phyloP scores from a whole-genome alignment of 37 sponge, comb jelly and placozoan species.

The Axinella damicornis region DNA sequence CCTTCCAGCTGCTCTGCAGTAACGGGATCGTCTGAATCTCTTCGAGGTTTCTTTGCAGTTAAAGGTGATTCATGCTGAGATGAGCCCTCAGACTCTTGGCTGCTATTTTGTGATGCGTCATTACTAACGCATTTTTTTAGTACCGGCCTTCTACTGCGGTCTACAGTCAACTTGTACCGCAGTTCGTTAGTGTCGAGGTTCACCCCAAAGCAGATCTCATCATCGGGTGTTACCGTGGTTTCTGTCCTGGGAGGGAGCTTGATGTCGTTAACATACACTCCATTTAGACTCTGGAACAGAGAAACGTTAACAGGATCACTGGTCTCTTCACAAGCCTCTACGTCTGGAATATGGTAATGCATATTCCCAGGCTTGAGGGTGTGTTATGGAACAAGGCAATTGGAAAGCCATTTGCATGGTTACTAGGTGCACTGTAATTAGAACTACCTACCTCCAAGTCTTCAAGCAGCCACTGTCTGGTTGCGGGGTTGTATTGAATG shows the following conservation, averaged over 20 bases:
- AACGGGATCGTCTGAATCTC: no score
- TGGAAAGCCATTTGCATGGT: no score
- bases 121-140: no score
- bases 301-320: not conserved
- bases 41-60: no score
- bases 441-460: slow-evolving; percentile 37
- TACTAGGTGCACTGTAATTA: no score
- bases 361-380: no score
- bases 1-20: no score
- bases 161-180: not conserved
- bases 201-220: slow-evolving; percentile 51
- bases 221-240: not conserved
- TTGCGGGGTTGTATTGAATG: slow-evolving; percentile 5
- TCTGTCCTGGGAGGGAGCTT: slow-evolving; percentile 8
- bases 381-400: no score
- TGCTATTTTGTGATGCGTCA: no score
- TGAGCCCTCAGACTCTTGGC: no score
- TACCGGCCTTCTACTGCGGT: not conserved
- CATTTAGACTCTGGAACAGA: slow-evolving; percentile 58
- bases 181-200: slow-evolving; percentile 28
- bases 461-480: slow-evolving; percentile 36
- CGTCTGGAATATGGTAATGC: no score
- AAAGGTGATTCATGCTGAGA: no score
- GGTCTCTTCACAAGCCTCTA: not conserved
- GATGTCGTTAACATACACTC: slow-evolving; percentile 31